phyloP scores from a whole-genome alignment of 2,888 invertebrate species.

The Ceramica pisi region DNA sequence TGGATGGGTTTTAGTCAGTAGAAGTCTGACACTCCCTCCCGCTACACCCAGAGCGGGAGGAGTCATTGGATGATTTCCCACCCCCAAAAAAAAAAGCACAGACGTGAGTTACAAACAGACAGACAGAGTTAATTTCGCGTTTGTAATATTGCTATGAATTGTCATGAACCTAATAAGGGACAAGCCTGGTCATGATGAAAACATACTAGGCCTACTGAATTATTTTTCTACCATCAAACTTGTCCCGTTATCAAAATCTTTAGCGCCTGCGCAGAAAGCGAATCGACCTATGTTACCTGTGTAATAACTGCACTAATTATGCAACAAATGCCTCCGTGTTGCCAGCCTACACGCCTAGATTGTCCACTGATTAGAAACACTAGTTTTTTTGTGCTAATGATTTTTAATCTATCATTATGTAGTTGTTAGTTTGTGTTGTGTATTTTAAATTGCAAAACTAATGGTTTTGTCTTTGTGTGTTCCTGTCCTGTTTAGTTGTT shows the following conservation, averaged over 20 bases:
- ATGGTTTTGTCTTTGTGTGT: slow-evolving; percentile 41
- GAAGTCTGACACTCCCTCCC: no score
- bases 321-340: slow-evolving; percentile 50
- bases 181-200: background rate
- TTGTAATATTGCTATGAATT: background rate
- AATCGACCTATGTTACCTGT: slow-evolving; percentile 45
- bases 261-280: slow-evolving; percentile 54
- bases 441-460: slow-evolving; percentile 57
- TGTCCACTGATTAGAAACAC: slow-evolving; percentile 58
- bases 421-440: slow-evolving; percentile 42
- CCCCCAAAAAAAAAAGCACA: no score
- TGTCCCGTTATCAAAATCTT: slow-evolving; percentile 51
- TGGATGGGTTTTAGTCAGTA: no score
- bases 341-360: slow-evolving; percentile 61
- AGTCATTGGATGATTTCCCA: no score
- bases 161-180: background rate
- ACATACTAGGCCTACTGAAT: background rate
- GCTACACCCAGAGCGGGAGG: no score
- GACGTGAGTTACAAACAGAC: no score
- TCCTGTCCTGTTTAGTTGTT: no score
- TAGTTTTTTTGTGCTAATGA: slow-evolving; percentile 51
- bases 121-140: no score
- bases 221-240: slow-evolving; percentile 13
- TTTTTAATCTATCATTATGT: slow-evolving; percentile 61
- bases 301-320: slow-evolving; percentile 54